Evolutionary conservation across 2,113 vertebrate genomes (phyloP).

Genomic region (Heterocephalus glaber): DNA sequence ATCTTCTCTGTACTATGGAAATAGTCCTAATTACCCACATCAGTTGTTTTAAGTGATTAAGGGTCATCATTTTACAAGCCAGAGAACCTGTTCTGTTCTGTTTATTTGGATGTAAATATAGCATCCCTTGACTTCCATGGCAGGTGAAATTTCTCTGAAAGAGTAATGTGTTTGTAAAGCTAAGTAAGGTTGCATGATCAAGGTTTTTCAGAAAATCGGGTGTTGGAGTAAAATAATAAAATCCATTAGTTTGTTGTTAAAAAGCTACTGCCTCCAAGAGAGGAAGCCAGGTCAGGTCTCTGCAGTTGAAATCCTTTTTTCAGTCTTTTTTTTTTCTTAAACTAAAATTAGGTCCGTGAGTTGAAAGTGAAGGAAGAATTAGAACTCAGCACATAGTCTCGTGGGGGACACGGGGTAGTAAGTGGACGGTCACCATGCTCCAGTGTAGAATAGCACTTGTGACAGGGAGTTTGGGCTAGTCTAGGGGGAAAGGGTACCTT

Average conservation of each 20-base stretch:
- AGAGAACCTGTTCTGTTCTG: background rate
- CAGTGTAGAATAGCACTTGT: accelerated
- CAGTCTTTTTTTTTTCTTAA: too few relatives aligned
- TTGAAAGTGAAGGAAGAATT: background rate
- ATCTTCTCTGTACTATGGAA: conserved; percentile 80
- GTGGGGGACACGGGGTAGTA: background rate
- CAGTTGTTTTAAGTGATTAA: conserved; percentile 63
- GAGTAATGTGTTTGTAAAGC: background rate
- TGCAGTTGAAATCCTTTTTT: background rate
- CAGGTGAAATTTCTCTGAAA: background rate
- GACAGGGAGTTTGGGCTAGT: background rate
- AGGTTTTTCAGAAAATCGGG: background rate
- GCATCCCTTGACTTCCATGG: background rate
- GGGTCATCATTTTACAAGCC: conserved; percentile 64
- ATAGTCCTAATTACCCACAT: conserved; percentile 79
- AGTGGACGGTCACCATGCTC: background rate
- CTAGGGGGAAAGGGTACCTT: background rate
- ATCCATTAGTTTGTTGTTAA: background rate
- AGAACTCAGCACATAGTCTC: background rate
- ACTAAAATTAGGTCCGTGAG: background rate
- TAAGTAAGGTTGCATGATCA: background rate
- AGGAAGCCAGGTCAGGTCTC: background rate
- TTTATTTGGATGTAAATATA: conserved; percentile 29
- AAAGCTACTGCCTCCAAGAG: background rate
- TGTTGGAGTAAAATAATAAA: background rate